Evolutionary conservation across 2,888 invertebrate genomes (phyloP).

Genomic region (Bibio marci): DNA sequence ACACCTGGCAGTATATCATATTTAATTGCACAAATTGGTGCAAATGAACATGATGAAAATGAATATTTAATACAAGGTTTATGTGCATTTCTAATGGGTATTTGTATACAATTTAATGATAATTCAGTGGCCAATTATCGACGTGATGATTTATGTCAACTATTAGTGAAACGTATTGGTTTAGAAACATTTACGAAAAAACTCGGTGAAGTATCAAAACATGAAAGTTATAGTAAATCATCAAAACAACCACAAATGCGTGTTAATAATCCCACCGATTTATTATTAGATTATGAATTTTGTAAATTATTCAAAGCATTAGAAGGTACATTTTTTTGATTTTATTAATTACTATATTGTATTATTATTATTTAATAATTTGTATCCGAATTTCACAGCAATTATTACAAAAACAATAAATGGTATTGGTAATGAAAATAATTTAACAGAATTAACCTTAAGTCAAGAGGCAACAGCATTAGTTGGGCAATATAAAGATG

Average conservation of each 20-base stretch:
- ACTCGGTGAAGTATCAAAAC: conserved; percentile 67
- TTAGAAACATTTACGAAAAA: conserved; percentile 75
- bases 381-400: conserved; percentile 20
- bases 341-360: conserved; percentile 1
- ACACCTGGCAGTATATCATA: conserved; percentile 70
- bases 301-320: conserved; percentile 75
- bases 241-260: conserved; percentile 85
- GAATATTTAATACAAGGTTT: conserved; percentile 77
- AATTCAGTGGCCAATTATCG: conserved; percentile 59
- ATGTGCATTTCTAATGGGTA: conserved; percentile 81
- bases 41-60: conserved; percentile 79
- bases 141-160: conserved; percentile 59
- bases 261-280: conserved; percentile 54
- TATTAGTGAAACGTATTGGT: conserved; percentile 80
- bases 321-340: conserved; percentile 36
- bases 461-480: conserved; percentile 27
- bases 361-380: conserved; percentile 1
- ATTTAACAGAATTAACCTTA: conserved; percentile 30
- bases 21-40: conserved; percentile 61
- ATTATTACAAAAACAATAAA: conserved; percentile 35
- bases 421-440: conserved; percentile 31
- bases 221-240: conserved; percentile 82
- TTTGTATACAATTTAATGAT: conserved; percentile 81
- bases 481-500: conserved; percentile 60
- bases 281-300: conserved; percentile 89